Percentiles rank a stretch among this genome's conserved stretches.
Conservation (phyloP, 1,140 invertebrate species). For the Holotrichia oblita region DNA sequence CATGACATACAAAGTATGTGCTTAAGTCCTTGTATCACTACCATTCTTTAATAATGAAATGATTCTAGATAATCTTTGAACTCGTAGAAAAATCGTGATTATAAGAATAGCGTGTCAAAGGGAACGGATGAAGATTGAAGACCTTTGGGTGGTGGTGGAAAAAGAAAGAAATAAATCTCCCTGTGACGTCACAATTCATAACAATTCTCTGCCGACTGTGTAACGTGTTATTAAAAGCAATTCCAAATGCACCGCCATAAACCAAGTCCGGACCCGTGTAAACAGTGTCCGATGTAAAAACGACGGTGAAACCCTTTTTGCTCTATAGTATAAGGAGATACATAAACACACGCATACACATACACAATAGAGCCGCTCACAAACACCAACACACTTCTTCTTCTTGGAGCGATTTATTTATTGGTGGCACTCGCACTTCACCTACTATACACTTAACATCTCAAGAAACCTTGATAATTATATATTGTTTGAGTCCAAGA, state of each 20-base stretch:
- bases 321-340: constrained; percentile 1
- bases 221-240: constrained; percentile 40
- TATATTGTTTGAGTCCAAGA: constrained; percentile 44
- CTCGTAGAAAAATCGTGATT: neutral
- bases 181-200: constrained; percentile 41
- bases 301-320: constrained; percentile 14
- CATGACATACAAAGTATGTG: no score
- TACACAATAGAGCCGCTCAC: constrained; percentile 3
- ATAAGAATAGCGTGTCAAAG: neutral
- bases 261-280: constrained; percentile 15
- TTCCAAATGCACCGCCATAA: constrained; percentile 18
- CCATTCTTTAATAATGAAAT: no score
- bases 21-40: no score
- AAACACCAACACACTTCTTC: constrained; percentile 6
- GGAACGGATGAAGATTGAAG: constrained; percentile 2
- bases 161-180: constrained; percentile 40
- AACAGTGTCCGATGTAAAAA: constrained; percentile 10
- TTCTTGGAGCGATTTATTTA: constrained; percentile 48
- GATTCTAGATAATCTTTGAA: neutral
- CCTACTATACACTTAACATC: constrained; percentile 50
- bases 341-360: constrained; percentile 9
- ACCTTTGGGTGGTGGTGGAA: neutral
- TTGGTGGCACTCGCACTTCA: constrained; percentile 51
- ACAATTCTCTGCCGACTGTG: constrained; percentile 2
- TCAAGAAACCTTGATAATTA: constrained; percentile 51